phyloP scores from a whole-genome alignment of 2,113 vertebrate genomes.

The Dipodomys stephensi region DNA sequence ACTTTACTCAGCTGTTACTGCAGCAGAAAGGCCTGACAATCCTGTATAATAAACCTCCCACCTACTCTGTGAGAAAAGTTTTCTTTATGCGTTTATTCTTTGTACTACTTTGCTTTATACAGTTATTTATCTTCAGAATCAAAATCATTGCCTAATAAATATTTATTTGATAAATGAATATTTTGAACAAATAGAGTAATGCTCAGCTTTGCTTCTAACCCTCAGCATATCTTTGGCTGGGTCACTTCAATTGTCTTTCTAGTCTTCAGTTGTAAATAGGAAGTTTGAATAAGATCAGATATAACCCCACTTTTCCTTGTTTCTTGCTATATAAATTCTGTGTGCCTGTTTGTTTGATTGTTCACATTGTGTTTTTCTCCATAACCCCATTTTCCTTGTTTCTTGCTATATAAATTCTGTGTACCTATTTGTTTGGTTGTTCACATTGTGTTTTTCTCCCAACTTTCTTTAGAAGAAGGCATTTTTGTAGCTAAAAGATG shows the following conservation, averaged over 20 bases:
- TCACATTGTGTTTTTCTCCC: not conserved
- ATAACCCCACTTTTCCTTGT: not conserved
- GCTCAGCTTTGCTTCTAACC: not conserved
- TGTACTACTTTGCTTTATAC: not conserved
- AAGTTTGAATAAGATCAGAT: not conserved
- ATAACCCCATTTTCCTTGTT: not conserved
- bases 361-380: not conserved
- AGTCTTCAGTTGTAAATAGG: constrained; percentile 1
- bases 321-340: not conserved
- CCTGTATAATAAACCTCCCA: too few species aligned
- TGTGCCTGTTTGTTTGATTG: constrained; percentile 37
- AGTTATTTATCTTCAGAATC: constrained; percentile 9
- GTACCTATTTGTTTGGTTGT: constrained; percentile 39
- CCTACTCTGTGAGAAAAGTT: not conserved
- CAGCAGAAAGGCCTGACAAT: not conserved
- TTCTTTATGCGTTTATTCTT: not conserved
- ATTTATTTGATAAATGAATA: constrained; percentile 38
- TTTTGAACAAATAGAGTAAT: not conserved
- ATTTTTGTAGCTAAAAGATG: constrained; percentile 28
- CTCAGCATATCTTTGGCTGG: not conserved
- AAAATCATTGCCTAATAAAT: constrained; percentile 10
- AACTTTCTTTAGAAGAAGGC: constrained; percentile 24
- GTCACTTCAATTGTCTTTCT: not conserved
- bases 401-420: not conserved
- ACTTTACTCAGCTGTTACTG: not conserved